Evolutionary conservation across 2,113 vertebrate genomes (phyloP).

Genomic region (Misgurnus anguillicaudatus): DNA sequence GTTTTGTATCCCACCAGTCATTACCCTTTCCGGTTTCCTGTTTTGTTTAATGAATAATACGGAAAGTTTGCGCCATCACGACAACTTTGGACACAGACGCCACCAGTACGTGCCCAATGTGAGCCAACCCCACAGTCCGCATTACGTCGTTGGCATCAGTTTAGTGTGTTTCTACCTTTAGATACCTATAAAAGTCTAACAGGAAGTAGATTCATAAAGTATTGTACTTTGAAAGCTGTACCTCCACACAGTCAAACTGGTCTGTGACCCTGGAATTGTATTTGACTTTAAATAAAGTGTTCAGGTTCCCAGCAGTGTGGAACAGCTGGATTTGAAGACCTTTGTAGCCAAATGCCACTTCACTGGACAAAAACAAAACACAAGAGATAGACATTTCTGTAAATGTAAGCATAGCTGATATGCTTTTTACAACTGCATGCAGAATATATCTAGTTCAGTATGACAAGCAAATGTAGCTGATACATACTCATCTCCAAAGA

Average conservation of each 20-base stretch:
- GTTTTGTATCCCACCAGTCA: too few species aligned
- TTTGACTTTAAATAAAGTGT: slow-evolving; percentile 91
- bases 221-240: slow-evolving; percentile 60
- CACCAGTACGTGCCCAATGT: too few species aligned
- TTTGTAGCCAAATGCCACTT: slow-evolving; percentile 97
- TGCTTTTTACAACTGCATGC: too few species aligned
- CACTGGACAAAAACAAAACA: slow-evolving; percentile 72
- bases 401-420: too few species aligned
- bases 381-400: not conserved
- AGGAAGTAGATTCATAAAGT: not conserved
- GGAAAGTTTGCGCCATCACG: too few species aligned
- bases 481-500: slow-evolving; percentile 98
- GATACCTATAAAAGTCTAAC: too few species aligned
- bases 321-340: slow-evolving; percentile 95
- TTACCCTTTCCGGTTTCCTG: too few species aligned
- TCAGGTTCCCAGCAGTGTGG: slow-evolving; percentile 91
- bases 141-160: too few species aligned
- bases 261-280: slow-evolving; percentile 92
- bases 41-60: too few species aligned
- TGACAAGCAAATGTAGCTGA: slow-evolving; percentile 2
- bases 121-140: too few species aligned
- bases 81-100: too few species aligned
- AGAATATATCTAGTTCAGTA: not conserved
- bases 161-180: too few species aligned
- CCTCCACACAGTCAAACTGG: slow-evolving; percentile 93